Conservation (phyloP, 2,888 invertebrate species). For the Periphyllus acericola region DNA sequence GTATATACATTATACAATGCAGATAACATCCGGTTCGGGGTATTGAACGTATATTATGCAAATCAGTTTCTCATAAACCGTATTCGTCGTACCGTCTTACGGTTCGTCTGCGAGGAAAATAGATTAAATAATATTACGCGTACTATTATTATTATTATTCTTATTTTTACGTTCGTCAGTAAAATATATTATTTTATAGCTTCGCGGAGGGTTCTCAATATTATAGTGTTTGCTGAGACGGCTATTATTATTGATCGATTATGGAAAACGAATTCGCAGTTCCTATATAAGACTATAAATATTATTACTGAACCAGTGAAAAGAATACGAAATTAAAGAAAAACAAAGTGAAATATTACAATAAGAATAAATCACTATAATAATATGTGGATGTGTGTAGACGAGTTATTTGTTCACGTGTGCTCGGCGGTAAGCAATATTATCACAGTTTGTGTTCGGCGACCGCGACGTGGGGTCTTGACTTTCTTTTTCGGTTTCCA, state of each 20-base stretch:
- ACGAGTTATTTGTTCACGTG: not conserved
- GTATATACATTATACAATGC: too few relatives aligned
- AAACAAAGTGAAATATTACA: not conserved
- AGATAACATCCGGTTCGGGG: conserved; percentile 6
- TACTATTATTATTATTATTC: not conserved
- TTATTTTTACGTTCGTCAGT: not conserved
- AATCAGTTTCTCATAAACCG: conserved; percentile 37
- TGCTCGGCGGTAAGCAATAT: not conserved
- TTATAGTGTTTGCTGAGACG: not conserved
- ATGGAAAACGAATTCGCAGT: conserved; percentile 1
- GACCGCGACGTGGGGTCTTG: not conserved
- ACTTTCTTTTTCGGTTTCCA: not conserved
- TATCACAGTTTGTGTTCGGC: not conserved
- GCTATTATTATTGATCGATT: not conserved
- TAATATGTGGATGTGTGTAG: too few relatives aligned
- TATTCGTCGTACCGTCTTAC: not conserved
- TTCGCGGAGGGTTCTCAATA: not conserved
- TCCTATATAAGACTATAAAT: not conserved
- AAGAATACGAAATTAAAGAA: not conserved
- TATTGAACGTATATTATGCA: conserved; percentile 26
- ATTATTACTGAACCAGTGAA: not conserved
- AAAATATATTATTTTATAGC: not conserved
- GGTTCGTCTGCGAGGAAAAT: conserved; percentile 4
- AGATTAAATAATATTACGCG: conserved; percentile 10
- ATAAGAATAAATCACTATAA: not conserved